Base-by-base conservation (phyloP, 2,888 invertebrate species). In the Melieria omissa region DNA sequence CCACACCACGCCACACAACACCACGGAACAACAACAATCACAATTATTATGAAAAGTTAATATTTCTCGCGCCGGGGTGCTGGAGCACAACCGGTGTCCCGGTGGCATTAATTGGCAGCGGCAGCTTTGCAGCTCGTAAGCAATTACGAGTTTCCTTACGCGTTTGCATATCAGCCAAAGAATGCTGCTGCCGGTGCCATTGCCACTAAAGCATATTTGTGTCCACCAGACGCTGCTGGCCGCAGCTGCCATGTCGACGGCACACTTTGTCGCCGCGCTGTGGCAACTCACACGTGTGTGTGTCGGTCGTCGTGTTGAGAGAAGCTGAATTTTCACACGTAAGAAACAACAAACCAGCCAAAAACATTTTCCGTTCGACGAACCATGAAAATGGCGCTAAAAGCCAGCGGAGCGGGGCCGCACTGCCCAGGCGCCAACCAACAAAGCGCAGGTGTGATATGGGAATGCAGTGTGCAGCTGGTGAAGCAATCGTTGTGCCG, bases 341-440 rank as follows among this genome's bases (percentile, higher is more conserved):
- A 52, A 5, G 9, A n/a, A 52, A 5, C 5, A 14, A 52, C 12
- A 52, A 52, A 52, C 12, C 12, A 52, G 5, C 52, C 63, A 55
- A 55, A 63, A 62, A 69, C 46, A 69, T 69, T 69, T 69, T 69
- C 55, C 62, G 55, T 63, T 62, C 69, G 46, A 69, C 63, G 69
- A 63, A 69, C 63, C 69, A 63, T 69, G 63, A 69, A 62, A 69
- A 69, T 42, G 47, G 10, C 29, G 29, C 29, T 29, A 29, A 29
- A 2, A 29, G 29, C 29, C 29, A 29, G 29, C 29, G 29, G 29
- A 29, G 29, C 29, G 29, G 29, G 3, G 29, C 29, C 29, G 3
- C 29, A 29, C 29, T 29, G 29, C 29, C 29, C 29, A 3, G 29
- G 3, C 29, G 2, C 29, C 29, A 29, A 29, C 29, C 29, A 29